Evolutionary conservation across 1,140 invertebrate species (phyloP), one percentile per base, ranked within the genome.

Genomic region (Littorina saxatilis): DNA sequence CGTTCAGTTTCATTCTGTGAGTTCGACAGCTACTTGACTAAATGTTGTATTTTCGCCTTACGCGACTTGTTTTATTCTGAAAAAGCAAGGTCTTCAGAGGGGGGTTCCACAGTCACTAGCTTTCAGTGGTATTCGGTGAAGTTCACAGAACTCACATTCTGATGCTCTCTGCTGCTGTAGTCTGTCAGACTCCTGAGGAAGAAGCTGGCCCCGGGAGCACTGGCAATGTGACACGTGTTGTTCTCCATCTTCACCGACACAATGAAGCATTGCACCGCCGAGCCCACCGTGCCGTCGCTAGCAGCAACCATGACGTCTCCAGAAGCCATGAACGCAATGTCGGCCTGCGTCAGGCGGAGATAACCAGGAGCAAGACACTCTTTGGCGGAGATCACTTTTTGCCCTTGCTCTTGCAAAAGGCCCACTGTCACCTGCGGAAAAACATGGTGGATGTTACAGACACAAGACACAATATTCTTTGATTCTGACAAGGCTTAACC

Each of bases 241-340:
- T 85, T 83, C n/a, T 87, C 84, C 90, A 94, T 84, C 93, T 94
- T 94, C 90, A 73, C 94, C 3, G 87, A 94, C 61, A 97, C 95
- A 85, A 94, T 93, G 84, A 95, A 97, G 86, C 96, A 96, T 84
- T 96, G 95, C 47, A 97, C 94, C 1, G 96, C 94, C 80, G 95
- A 94, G 29, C 94, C 93, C 61, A 95, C 93, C 87, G 94, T 94
- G 17, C 95, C 95, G 91, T 95, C 95, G 74, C 90, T 92, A 2
- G 95, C 95, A 83, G 96, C 96, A 43, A 98, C 93, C 74, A 97
- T 92, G 86, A 98, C 95, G 79, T 96, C 95, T 2, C 97, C 96
- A 93, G 95, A 88, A n/a, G 82, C 85, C 68, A 83, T 85, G 74
- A 91, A 86, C 39, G 86, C 83, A 47, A 96, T 94, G 91, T 96